Evolutionary conservation across 2,888 invertebrate genomes (phyloP), one percentile per base, ranked within the genome.

Genomic region (Anoplius nigerrimus): DNA sequence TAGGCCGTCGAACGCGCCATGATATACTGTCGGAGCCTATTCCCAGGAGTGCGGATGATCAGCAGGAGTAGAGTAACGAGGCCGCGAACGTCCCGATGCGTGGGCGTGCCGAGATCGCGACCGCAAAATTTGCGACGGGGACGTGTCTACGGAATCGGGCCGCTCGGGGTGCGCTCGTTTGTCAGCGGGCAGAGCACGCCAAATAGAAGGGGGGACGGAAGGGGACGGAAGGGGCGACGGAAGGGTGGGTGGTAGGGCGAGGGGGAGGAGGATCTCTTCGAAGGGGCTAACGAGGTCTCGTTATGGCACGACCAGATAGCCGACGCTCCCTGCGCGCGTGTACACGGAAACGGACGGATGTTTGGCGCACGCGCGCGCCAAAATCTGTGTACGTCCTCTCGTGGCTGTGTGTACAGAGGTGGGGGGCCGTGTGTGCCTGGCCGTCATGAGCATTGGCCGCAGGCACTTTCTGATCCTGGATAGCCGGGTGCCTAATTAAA

Each of bases 401-500:
- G n/a, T n/a, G n/a, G n/a, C n/a, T n/a, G 48, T 18, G 13, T n/a
- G 48, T 48, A 8, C 16, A 18, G 3, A 27, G 21, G 16, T 51
- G 6, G n/a, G 21, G 54, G n/a, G n/a, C 13, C 11, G 18, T 54
- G 54, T 54, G 48, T 48, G 4, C 48, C n/a, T n/a, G 45, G 43
- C 59, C 59, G 15, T 48, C 48, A 52, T 24, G 51, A 42, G n/a
- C 54, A 22, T 42, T 56, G 48, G 43, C 68, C 59, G 27, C 52
- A 24, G 45, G 51, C 54, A 55, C 34, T 20, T 60, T 66, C 61
- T 62, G 71, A 65, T 68, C 67, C 55, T 24, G 42, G 69, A 55
- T 69, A 56, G 56, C 53, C 53, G 53, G 56, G 60, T 69, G 78
- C 62, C 76, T 78, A 79, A 79, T 79, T 79, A 79, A 80, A 80